These are phyloP conservation scores for Podilymbus podiceps DNA, from an alignment of 2,113 vertebrate species.

Conservation along the genomic window DNA sequence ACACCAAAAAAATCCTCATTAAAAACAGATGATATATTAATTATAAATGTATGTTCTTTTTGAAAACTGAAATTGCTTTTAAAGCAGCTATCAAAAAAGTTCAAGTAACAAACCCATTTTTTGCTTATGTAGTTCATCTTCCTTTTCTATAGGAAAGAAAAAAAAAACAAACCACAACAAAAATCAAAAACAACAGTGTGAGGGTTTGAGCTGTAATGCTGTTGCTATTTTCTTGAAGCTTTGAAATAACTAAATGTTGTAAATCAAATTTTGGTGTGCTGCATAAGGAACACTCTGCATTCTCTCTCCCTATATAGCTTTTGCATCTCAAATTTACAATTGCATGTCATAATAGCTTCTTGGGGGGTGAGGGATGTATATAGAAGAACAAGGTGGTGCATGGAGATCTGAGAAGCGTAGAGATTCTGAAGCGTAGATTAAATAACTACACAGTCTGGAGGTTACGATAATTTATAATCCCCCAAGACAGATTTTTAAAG, in stretches of 20 bases:
- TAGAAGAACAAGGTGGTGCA: not conserved
- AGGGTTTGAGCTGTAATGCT: not conserved
- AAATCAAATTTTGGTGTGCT: not conserved
- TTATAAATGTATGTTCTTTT: not conserved
- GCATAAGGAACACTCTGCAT: not conserved
- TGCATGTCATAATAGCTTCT: not conserved
- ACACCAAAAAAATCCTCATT: not conserved
- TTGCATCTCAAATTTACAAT: not conserved
- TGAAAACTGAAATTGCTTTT: not conserved
- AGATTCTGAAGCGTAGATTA: not conserved
- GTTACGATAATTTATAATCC: not conserved
- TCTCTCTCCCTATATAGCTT: not conserved
- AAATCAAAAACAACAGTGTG: not conserved
- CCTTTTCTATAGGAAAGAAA: not conserved
- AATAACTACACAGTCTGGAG: not conserved
- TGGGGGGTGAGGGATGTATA: rapidly evolving
- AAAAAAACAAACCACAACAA: no score
- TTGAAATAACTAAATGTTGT: not conserved
- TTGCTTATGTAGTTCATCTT: not conserved
- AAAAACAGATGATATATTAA: not conserved
- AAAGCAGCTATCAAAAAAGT: not conserved
- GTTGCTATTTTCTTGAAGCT: not conserved
- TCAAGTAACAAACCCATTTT: not conserved
- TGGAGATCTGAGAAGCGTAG: not conserved
- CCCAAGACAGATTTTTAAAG: not conserved